Base-by-base conservation (phyloP, 2,888 invertebrate genomes). In the Dynastes grantii region DNA sequence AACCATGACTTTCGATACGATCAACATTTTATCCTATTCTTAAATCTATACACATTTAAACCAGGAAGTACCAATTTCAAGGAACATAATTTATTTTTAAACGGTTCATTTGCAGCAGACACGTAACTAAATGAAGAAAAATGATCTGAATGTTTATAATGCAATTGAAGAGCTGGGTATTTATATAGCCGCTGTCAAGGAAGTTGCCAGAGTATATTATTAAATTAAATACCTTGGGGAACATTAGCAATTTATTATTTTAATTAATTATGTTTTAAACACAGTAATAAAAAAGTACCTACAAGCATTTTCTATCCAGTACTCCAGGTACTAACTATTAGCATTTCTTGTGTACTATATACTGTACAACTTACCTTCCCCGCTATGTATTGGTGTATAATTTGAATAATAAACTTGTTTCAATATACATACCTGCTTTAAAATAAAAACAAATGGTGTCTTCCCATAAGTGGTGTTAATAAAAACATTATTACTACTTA, bases 1-100 rank as follows among this genome's bases (percentile, higher is more conserved):
- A 8, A 45, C 11, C 32, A 37, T 5, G 32, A 37, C 0, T 0
- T 37, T 37, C 32, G 32, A 37, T 37, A 2, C 16, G 37, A 67
- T 67, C 65, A 45, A 67, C 40, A 29, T 70, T 51, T 70, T 53
- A 70, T 32, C 53, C 32, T 45, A n/a, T 45, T 27, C 13, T 8
- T 1, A 70, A 70, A 53, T 27, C 3, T 9, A 27, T 53, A 58
- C 55, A 8, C 22, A 16, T 58, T 58, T 58, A 58, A 58, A 70
- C 70, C 51, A 55, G 70, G 53, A 70, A 70, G 70, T 70, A 70
- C 49, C 70, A 53, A 70, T 70, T 70, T 70, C 70, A 70, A 53
- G 70, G 53, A 53, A 70, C 32, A 70, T 70, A 70, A 70, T 70
- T 70, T 70, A 29, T 5, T 70, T 51, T 70, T 53, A 70, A 70